Percentiles rank a stretch among this genome's conserved stretches.
Evolutionary conservation across 2,888 invertebrate genomes (phyloP).

Genomic region (Drosophila emarginata): DNA sequence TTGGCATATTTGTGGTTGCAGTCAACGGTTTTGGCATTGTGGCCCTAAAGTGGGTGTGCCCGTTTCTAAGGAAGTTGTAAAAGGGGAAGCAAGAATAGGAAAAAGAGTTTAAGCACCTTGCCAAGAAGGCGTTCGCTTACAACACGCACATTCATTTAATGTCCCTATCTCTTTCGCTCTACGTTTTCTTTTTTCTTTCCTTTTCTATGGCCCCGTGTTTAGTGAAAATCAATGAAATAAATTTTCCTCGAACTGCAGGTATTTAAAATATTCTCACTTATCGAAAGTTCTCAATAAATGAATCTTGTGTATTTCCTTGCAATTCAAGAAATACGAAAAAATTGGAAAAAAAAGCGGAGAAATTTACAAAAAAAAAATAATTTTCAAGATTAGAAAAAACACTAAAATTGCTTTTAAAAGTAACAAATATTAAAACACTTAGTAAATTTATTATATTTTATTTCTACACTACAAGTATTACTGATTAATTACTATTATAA

Average conservation of each 20-base stretch:
- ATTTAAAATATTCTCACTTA: not conserved
- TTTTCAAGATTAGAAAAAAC: too few species aligned
- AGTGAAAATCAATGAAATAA: not conserved
- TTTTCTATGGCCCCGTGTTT: not conserved
- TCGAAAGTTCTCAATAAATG: not conserved
- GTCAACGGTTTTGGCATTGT: slow-evolving; percentile 11
- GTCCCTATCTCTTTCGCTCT: not conserved
- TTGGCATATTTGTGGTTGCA: slow-evolving; percentile 67
- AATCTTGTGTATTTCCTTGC: not conserved
- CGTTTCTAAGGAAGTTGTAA: slow-evolving; percentile 2
- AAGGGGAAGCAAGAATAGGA: not conserved
- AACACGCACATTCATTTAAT: not conserved
- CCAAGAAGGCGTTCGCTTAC: not conserved
- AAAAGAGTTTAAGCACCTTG: slow-evolving; percentile 12
- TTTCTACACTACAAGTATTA: too few species aligned
- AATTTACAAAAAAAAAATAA: too few species aligned
- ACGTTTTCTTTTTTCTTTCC: not conserved
- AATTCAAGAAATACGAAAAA: not conserved
- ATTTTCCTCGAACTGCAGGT: not conserved
- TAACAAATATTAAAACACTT: too few species aligned
- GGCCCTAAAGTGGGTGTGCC: slow-evolving; percentile 9
- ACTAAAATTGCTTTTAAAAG: too few species aligned
- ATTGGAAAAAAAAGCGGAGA: too few species aligned
- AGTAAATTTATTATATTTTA: too few species aligned
- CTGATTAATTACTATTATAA: too few species aligned